phyloP scores from a whole-genome alignment of 2,888 invertebrate genomes.

The Drosophila ustulata region DNA sequence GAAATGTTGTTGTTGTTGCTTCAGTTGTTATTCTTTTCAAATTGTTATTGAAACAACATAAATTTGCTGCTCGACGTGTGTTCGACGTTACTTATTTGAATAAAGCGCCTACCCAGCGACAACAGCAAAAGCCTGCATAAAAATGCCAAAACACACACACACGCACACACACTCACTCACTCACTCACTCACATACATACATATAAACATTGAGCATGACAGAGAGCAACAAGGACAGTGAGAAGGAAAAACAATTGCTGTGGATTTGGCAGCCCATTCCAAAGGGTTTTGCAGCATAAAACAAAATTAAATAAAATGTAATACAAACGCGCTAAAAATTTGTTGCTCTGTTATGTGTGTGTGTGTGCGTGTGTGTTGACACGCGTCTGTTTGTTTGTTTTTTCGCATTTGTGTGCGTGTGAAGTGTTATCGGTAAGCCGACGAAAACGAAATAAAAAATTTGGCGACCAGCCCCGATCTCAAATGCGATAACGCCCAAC shows the following conservation, averaged over 20 bases:
- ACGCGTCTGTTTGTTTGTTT: conserved; percentile 21
- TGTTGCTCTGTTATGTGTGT: conserved; percentile 28
- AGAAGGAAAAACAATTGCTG: conserved; percentile 47
- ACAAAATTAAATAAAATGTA: conserved; percentile 71
- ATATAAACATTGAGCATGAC: conserved; percentile 4
- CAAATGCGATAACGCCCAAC: conserved; percentile 64
- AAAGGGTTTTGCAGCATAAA: conserved; percentile 62
- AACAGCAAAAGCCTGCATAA: conserved; percentile 20
- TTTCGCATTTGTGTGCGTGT: conserved; percentile 20
- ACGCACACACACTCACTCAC: conserved; percentile 6
- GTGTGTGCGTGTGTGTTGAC: conserved; percentile 13
- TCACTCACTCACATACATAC: background rate
- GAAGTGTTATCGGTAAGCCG: conserved; percentile 58
- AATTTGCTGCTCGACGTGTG: conserved; percentile 70
- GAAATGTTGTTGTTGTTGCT: conserved; percentile 36
- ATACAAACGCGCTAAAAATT: conserved; percentile 46
- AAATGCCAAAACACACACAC: conserved; percentile 14
- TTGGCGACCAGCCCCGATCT: conserved; percentile 47
- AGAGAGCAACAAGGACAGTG: conserved; percentile 6
- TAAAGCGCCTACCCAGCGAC: conserved; percentile 36
- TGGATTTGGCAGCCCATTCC: conserved; percentile 56
- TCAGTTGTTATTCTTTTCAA: conserved; percentile 59
- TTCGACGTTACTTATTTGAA: conserved; percentile 64
- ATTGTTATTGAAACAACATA: conserved; percentile 78
- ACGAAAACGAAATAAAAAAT: conserved; percentile 67